Conservation (phyloP, 1,140 invertebrate genomes). For the Drosophila littoralis region DNA sequence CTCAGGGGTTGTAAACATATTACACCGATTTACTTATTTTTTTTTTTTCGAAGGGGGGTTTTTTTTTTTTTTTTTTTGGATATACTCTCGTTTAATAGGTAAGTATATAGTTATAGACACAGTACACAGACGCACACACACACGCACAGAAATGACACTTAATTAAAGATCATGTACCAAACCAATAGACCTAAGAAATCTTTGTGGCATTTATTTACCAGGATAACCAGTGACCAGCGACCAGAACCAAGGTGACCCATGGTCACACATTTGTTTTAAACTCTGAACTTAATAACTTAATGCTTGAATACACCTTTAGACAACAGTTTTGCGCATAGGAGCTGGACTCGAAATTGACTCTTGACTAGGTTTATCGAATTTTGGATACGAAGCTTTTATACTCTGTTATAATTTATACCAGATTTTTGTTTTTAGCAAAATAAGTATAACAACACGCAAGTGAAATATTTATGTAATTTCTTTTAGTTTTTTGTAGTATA, state of each 20-base stretch:
- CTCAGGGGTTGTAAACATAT: constrained; percentile 1
- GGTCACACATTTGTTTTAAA: background rate
- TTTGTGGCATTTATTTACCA: constrained; percentile 4
- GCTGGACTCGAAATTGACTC: constrained; percentile 11
- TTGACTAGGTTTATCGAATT: background rate
- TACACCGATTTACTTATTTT: constrained; percentile 20
- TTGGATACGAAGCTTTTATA: constrained; percentile 11
- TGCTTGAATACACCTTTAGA: constrained; percentile 8
- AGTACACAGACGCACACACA: constrained; percentile 19
- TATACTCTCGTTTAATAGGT: constrained; percentile 2
- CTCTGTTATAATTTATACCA: background rate
- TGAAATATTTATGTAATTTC: background rate
- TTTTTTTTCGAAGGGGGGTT: background rate
- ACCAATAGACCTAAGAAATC: constrained; percentile 25
- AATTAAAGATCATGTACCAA: constrained; percentile 18
- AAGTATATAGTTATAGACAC: background rate
- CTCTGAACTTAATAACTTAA: constrained; percentile 4
- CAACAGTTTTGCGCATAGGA: constrained; percentile 8
- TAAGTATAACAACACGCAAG: background rate
- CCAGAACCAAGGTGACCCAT: constrained; percentile 2
- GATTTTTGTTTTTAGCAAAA: background rate
- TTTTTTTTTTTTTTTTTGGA: too few relatives aligned
- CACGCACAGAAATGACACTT: constrained; percentile 14
- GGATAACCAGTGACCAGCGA: background rate
- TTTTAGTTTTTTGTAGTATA: background rate